A percentile compares a stretch with the other conserved stretches of the same genome.
Evolutionary conservation across 1,140 invertebrate species (phyloP).

Genomic region (Carcinoscorpius rotundicauda): DNA sequence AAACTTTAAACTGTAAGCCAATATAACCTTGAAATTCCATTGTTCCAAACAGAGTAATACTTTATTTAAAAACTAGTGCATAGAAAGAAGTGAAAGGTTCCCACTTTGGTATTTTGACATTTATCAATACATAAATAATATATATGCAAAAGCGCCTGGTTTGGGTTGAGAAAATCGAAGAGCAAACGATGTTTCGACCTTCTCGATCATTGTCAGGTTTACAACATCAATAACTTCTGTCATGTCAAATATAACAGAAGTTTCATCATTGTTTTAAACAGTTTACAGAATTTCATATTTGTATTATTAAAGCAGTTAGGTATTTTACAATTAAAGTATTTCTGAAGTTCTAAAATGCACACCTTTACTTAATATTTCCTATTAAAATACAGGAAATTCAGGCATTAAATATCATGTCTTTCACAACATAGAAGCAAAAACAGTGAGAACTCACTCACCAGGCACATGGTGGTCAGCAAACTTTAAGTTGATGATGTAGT

Average conservation of each 20-base stretch:
- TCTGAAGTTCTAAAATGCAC: neutral
- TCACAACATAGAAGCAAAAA: neutral
- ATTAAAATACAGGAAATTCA: neutral
- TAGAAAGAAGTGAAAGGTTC: too few relatives aligned
- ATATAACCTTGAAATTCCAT: neutral
- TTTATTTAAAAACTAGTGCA: too few relatives aligned
- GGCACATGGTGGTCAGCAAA: conserved; percentile 96
- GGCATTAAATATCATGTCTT: neutral
- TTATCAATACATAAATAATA: too few relatives aligned
- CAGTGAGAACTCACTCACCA: conserved; percentile 18
- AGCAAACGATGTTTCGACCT: too few relatives aligned
- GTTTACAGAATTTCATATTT: neutral
- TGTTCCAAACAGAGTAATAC: neutral
- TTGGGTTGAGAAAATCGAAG: too few relatives aligned
- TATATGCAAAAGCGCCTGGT: too few relatives aligned
- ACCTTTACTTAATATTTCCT: neutral
- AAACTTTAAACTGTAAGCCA: neutral
- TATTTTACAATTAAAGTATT: neutral
- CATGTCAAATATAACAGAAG: too few relatives aligned
- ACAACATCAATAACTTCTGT: too few relatives aligned
- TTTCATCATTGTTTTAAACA: neutral
- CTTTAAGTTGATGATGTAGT: conserved; percentile 93
- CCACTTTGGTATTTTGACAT: too few relatives aligned
- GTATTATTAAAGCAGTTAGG: too few relatives aligned
- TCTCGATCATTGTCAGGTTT: too few relatives aligned